Evolutionary conservation across 64 coral and sea anemone species (phyloP).

Genomic region (Dendrophyllia cribrosa): DNA sequence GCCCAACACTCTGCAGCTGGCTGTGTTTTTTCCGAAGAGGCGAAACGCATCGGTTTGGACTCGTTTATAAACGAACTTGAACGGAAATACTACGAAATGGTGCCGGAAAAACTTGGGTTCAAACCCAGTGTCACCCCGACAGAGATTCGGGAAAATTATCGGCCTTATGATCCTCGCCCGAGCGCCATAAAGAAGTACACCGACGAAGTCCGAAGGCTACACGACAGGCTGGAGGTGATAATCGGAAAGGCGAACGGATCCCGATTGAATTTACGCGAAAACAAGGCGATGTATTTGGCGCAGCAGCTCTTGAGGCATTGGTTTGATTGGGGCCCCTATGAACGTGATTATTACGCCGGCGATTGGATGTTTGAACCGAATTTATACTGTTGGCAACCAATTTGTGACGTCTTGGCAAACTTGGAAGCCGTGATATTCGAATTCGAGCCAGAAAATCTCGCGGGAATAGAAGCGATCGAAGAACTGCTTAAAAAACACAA

Average conservation of each 20-base stretch:
- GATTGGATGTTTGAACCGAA: constrained; percentile 81
- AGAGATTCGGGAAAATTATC: constrained; percentile 46
- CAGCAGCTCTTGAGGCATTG: constrained; percentile 38
- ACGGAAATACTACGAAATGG: not conserved
- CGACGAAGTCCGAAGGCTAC: constrained; percentile 29
- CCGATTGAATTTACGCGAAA: constrained; percentile 61
- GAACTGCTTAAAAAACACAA: constrained; percentile 22
- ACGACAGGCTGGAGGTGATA: constrained; percentile 42
- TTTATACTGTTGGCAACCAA: constrained; percentile 49
- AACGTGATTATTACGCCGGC: constrained; percentile 65
- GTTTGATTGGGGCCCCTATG: constrained; percentile 31
- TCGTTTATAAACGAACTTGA: constrained; percentile 50
- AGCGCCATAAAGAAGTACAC: constrained; percentile 48
- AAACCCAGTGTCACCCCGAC: constrained; percentile 35
- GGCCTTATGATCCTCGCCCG: constrained; percentile 64
- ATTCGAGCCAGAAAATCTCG: not conserved
- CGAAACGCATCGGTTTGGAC: constrained; percentile 22
- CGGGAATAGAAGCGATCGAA: constrained; percentile 4
- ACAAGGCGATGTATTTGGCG: constrained; percentile 45
- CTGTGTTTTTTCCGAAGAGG: constrained; percentile 51
- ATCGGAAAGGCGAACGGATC: constrained; percentile 56
- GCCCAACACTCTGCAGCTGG: not conserved
- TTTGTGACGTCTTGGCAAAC: not conserved
- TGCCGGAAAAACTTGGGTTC: constrained; percentile 48
- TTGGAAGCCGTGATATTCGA: not conserved